Conservation (phyloP, 2,797 vertebrate species). For the Spinibarbus caldwelli region DNA sequence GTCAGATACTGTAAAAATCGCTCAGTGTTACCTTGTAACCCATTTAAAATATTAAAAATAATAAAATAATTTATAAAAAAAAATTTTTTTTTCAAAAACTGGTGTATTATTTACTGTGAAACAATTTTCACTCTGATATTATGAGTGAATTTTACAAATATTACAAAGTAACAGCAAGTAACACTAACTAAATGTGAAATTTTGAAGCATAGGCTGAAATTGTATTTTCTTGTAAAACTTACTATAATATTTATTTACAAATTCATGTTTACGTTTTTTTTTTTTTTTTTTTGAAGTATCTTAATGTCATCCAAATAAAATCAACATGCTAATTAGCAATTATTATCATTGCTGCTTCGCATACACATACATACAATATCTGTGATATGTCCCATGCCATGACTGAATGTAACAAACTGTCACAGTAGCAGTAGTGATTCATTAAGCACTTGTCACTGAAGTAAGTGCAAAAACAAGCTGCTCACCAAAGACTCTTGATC, state of each 20-base stretch:
- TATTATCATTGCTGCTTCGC: background rate
- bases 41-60: too few relatives aligned
- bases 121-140: background rate
- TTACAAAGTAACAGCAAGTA: too few relatives aligned
- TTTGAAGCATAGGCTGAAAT: background rate
- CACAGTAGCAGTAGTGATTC: conserved; percentile 52
- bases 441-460: conserved; percentile 53
- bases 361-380: conserved; percentile 4
- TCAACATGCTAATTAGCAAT: conserved; percentile 12
- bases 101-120: too few relatives aligned
- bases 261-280: background rate
- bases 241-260: background rate
- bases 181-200: background rate
- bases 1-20: background rate
- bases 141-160: background rate
- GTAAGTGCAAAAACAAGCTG: conserved; percentile 40
- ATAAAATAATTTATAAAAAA: too few relatives aligned
- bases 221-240: background rate
- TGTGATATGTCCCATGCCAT: conserved; percentile 56
- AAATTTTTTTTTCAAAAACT: too few relatives aligned
- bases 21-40: too few relatives aligned
- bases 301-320: background rate
- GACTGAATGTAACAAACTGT: conserved; percentile 55
- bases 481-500: conserved; percentile 44
- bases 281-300: background rate